phyloP scores from a whole-genome alignment of 2,888 invertebrate species.

The Deilephila elpenor region DNA sequence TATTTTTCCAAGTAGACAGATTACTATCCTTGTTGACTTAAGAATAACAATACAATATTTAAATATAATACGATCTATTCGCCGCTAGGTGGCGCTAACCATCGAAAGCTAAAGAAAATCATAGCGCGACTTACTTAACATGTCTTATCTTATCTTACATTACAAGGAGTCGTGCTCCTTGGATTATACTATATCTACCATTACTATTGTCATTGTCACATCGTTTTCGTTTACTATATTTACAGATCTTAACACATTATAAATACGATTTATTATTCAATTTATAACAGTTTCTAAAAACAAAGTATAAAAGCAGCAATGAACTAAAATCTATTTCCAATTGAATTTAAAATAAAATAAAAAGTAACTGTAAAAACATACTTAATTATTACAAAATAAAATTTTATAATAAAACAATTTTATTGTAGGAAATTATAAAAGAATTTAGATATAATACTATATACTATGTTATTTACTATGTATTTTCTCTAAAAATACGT shows the following conservation, averaged over 20 bases:
- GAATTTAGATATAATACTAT: background rate
- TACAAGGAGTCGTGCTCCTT: background rate
- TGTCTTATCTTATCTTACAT: background rate
- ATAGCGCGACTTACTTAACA: no score
- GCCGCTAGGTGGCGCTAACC: conserved; percentile 49
- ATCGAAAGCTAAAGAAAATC: background rate
- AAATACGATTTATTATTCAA: background rate
- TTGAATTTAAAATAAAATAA: background rate
- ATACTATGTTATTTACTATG: no score
- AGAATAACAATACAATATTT: conserved; percentile 34
- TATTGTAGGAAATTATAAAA: background rate
- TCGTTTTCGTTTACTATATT: conserved; percentile 48
- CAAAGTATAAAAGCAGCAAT: background rate
- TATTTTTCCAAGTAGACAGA: conserved; percentile 1
- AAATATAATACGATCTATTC: conserved; percentile 41
- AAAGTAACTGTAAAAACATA: background rate
- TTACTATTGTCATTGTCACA: conserved; percentile 80
- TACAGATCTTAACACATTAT: conserved; percentile 42
- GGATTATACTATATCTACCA: conserved; percentile 44
- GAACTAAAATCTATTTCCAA: background rate
- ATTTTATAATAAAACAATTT: background rate
- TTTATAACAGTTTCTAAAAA: background rate
- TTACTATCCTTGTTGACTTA: background rate
- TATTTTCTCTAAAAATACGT: no score
- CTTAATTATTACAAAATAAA: background rate